Base-by-base conservation (phyloP, 2,888 invertebrate genomes). In the Cryptocephalus primarius region DNA sequence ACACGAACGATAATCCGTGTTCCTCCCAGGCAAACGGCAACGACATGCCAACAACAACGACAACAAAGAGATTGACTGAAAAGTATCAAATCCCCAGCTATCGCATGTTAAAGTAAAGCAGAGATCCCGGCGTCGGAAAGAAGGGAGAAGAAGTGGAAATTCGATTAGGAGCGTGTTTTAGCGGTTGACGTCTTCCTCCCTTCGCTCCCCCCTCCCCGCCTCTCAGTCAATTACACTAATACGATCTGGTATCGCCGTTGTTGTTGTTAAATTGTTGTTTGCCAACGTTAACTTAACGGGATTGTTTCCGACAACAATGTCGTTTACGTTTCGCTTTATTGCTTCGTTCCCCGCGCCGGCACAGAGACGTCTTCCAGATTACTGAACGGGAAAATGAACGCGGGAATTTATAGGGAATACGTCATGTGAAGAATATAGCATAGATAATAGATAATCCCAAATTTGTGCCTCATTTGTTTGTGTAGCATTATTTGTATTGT, bases 151-250 rank as follows among this genome's bases (percentile, higher is more conserved):
- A 60, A 60, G 57, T 55, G 60, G 61, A 63, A 66, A 67, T 64
- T 65, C 62, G 62, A 67, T 67, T 67, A 65, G 22, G 58, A 51
- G 57, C 55, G 56, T 64, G 63, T 63, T 62, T 62, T 62, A 61
- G 57, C 58, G 57, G 58, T 49, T 53, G 52, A 51, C 54, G 75
- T 22, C 22, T 22, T 22, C 22, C 22, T 22, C 22, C 22, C 22
- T 22, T 22, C 6, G n/a, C 22, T 22, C 22, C 22, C 22, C 22
- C 22, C 22, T 2, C 61, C 22, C 6, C 22, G 3, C 22, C 22
- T 6, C 22, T 2, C 61, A 65, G 63, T 64, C 65, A 66, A 66
- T 67, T 66, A 66, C 65, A 61, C 63, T 67, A 66, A 66, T 63
- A 63, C 63, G 62, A 61, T 60, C 59, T 58, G 57, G 60, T 62